Conservation (phyloP, 2,888 invertebrate species). For the Trichopoda pennipes region DNA sequence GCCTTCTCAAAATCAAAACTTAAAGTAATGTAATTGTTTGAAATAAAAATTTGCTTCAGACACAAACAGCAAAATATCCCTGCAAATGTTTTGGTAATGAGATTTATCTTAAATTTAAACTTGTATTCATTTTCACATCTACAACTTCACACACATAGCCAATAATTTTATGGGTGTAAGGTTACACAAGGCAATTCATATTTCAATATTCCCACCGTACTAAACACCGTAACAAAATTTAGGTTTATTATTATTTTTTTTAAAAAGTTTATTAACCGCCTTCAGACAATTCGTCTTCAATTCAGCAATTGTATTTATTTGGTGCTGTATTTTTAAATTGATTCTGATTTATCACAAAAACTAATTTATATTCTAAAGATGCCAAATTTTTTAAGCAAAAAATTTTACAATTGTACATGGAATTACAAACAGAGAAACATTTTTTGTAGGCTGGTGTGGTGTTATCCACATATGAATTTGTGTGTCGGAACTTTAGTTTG, state of each 20-base stretch:
- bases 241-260: too few relatives aligned
- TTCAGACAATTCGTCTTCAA: too few relatives aligned
- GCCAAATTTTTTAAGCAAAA: too few relatives aligned
- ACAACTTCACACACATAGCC: background rate
- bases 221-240: too few relatives aligned
- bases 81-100: slow-evolving; percentile 26
- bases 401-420: background rate
- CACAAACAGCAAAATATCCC: slow-evolving; percentile 15
- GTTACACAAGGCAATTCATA: background rate
- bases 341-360: too few relatives aligned
- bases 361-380: too few relatives aligned
- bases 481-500: slow-evolving; percentile 31
- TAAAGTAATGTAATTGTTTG: slow-evolving; percentile 49
- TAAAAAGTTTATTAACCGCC: too few relatives aligned
- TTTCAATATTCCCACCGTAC: too few relatives aligned
- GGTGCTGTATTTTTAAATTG: too few relatives aligned
- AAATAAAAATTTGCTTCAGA: slow-evolving; percentile 41
- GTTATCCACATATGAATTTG: background rate
- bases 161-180: too few relatives aligned
- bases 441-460: background rate
- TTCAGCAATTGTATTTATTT: too few relatives aligned
- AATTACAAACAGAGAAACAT: too few relatives aligned
- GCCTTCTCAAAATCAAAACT: slow-evolving; percentile 1
- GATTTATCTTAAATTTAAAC: background rate
- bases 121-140: background rate